Evolutionary conservation across 2,888 invertebrate species (phyloP).

Genomic region (Scaptomyza flava): DNA sequence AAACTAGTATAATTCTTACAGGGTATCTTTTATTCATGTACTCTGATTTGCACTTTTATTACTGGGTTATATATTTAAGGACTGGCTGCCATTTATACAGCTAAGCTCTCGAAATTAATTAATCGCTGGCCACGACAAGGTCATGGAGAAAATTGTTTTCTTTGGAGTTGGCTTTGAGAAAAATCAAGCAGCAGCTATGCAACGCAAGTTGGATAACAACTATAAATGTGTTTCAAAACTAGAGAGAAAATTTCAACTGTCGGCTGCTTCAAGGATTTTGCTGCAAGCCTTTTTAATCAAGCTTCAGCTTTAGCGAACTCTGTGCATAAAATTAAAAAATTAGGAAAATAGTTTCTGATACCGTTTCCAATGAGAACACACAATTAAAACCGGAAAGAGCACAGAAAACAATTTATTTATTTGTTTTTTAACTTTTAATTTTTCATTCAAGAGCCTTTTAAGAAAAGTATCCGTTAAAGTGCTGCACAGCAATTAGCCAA

Average conservation of each 20-base stretch:
- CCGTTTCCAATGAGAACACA: not conserved
- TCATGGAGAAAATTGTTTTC: constrained; percentile 39
- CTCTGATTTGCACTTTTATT: not conserved
- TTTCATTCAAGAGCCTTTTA: not conserved
- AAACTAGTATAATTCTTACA: not conserved
- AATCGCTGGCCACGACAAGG: constrained; percentile 58
- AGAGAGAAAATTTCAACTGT: constrained; percentile 23
- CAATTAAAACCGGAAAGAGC: constrained; percentile 5
- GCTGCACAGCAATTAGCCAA: constrained; percentile 19
- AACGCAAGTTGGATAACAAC: constrained; percentile 14
- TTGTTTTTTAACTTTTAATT: not conserved
- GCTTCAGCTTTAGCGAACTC: constrained; percentile 24
- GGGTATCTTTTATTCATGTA: not conserved
- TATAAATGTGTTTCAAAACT: not conserved
- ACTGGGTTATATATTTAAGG: constrained; percentile 10
- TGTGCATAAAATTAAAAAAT: constrained; percentile 52
- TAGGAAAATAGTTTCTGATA: constrained; percentile 49
- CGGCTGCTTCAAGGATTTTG: constrained; percentile 12
- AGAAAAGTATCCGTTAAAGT: constrained; percentile 5
- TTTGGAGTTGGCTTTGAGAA: constrained; percentile 17
- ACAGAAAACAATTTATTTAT: not conserved
- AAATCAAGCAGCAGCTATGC: constrained; percentile 29
- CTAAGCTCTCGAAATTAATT: constrained; percentile 64
- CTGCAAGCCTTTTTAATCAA: constrained; percentile 40
- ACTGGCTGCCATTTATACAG: constrained; percentile 50